phyloP scores from a whole-genome alignment of 1,140 invertebrate genomes.

The Leptinotarsa defecta region DNA sequence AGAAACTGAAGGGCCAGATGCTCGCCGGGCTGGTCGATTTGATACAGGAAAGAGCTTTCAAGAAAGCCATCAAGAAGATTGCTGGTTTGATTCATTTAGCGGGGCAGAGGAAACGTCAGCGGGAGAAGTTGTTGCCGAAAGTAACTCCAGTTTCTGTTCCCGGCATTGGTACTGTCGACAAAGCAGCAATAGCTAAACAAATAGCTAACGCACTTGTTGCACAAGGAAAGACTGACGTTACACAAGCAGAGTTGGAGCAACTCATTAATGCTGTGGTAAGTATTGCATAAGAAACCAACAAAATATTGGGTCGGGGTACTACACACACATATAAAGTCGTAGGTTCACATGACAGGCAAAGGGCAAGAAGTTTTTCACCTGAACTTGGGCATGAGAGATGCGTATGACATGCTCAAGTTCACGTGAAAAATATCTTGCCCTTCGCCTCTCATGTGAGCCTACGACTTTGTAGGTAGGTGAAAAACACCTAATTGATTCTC shows the following conservation, averaged over 20 bases:
- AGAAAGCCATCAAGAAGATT: conserved; percentile 67
- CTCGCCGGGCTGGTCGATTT: conserved; percentile 75
- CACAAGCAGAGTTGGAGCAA: conserved; percentile 74
- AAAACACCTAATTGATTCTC: too few relatives aligned
- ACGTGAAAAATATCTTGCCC: too few relatives aligned
- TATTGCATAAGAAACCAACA: neutral
- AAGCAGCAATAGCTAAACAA: conserved; percentile 74
- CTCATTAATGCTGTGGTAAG: conserved; percentile 76
- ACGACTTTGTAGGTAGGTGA: too few relatives aligned
- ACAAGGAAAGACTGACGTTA: conserved; percentile 78
- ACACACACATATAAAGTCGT: too few relatives aligned
- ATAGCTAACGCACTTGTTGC: conserved; percentile 75
- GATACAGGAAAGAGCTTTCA: conserved; percentile 65
- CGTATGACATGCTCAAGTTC: too few relatives aligned
- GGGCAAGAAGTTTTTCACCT: too few relatives aligned
- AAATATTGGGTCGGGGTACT: too few relatives aligned
- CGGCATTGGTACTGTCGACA: conserved; percentile 70
- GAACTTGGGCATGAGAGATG: too few relatives aligned
- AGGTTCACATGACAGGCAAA: too few relatives aligned
- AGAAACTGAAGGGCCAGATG: conserved; percentile 80
- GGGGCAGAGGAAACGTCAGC: conserved; percentile 57
- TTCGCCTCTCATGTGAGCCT: too few relatives aligned
- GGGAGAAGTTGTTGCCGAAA: conserved; percentile 48
- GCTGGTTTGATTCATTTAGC: conserved; percentile 70
- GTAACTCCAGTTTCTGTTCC: conserved; percentile 64